phyloP scores from a whole-genome alignment of 2,113 vertebrate genomes.

The Nematolebias whitei region DNA sequence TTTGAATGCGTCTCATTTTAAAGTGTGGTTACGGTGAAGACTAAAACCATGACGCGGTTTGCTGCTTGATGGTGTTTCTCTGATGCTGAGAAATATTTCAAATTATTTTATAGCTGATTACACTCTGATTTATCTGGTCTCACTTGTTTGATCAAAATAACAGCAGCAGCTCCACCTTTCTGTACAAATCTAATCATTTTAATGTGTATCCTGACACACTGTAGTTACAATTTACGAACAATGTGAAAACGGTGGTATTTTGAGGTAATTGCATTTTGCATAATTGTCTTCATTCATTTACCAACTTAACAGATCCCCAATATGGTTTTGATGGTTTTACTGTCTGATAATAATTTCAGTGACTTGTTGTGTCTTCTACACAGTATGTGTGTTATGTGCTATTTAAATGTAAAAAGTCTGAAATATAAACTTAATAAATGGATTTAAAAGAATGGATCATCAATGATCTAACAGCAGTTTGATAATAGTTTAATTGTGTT shows the following conservation, averaged over 20 bases:
- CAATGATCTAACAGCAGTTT: too few relatives aligned
- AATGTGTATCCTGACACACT: not conserved
- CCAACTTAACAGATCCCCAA: too few relatives aligned
- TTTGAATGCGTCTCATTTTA: conserved; percentile 15
- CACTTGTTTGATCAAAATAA: not conserved
- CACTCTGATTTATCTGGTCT: not conserved
- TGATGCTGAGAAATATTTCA: not conserved
- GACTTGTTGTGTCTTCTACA: too few relatives aligned
- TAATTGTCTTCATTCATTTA: too few relatives aligned
- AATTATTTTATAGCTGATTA: not conserved
- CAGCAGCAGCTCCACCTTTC: not conserved
- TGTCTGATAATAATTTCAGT: too few relatives aligned
- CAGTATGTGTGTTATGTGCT: too few relatives aligned
- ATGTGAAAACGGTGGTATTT: not conserved
- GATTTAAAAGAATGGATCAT: too few relatives aligned
- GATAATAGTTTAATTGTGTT: too few relatives aligned
- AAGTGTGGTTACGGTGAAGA: not conserved
- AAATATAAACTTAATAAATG: too few relatives aligned
- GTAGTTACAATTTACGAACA: not conserved
- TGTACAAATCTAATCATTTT: not conserved
- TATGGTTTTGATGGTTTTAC: too few relatives aligned
- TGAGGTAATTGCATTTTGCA: not conserved
- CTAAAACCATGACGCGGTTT: not conserved
- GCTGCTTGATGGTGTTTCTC: not conserved
- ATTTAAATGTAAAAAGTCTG: too few relatives aligned